phyloP scores from a whole-genome alignment of 2,113 vertebrate genomes.

The Pseudorhombus dupliciocellatus region DNA sequence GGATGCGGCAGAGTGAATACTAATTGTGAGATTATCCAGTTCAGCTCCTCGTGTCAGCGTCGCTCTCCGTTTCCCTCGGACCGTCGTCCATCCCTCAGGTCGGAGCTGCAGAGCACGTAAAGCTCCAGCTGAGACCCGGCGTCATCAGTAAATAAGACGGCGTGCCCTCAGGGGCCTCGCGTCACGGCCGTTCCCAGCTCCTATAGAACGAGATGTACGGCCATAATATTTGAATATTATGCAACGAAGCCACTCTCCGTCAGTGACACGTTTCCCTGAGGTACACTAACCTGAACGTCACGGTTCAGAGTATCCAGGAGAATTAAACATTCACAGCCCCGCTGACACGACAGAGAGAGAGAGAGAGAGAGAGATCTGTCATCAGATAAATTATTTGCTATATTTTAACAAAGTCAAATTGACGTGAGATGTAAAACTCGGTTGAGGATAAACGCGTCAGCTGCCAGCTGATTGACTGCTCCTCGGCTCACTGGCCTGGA shows the following conservation, averaged over 20 bases:
- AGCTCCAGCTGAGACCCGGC: constrained; percentile 29
- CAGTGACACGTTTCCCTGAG: constrained; percentile 6
- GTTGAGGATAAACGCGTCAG: no score
- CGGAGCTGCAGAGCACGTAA: constrained; percentile 41
- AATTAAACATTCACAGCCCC: background rate
- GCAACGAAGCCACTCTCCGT: constrained; percentile 15
- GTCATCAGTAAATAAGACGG: constrained; percentile 64
- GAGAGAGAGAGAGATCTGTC: no score
- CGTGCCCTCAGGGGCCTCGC: constrained; percentile 29
- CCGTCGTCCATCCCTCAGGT: constrained; percentile 13
- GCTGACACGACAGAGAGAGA: no score
- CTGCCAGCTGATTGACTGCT: no score
- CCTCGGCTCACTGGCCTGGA: no score
- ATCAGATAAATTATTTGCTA: no score
- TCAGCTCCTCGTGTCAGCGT: background rate
- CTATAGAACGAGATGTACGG: constrained; percentile 49
- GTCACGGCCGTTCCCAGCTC: constrained; percentile 44
- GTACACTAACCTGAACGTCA: background rate
- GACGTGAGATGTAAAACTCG: no score
- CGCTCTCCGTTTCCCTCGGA: background rate
- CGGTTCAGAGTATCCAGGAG: background rate
- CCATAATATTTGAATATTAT: constrained; percentile 41
- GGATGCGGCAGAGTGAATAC: constrained; percentile 48
- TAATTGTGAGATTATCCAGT: constrained; percentile 55
- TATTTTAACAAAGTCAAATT: no score